Evolutionary conservation across 2,113 vertebrate genomes (phyloP).

Genomic region (Zapornia atra): DNA sequence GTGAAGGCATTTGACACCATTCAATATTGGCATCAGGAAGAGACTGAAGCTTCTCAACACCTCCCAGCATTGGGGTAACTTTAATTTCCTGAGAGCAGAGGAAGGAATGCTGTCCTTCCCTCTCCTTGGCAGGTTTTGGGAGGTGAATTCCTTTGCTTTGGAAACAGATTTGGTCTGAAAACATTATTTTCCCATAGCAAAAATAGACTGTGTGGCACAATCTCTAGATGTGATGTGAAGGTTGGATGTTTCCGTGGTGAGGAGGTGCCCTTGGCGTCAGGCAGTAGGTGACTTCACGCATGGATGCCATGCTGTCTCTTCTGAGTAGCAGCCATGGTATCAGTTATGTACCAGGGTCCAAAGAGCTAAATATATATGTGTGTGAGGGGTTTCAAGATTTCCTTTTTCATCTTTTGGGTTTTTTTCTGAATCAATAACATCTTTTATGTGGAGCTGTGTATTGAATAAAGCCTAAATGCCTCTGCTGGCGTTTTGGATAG

Average conservation of each 20-base stretch:
- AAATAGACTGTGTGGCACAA: neutral
- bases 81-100: constrained; percentile 53
- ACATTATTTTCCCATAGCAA: neutral
- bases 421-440: neutral
- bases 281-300: neutral
- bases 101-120: neutral
- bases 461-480: neutral
- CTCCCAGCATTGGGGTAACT: neutral
- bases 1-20: constrained; percentile 33
- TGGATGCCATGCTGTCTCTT: neutral
- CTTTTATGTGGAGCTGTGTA: neutral
- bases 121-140: neutral
- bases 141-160: constrained; percentile 30
- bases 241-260: neutral
- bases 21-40: constrained; percentile 1
- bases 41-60: neutral
- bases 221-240: neutral
- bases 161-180: neutral
- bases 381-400: neutral
- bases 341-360: neutral
- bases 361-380: neutral
- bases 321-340: neutral
- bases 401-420: neutral
- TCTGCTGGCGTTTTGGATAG: neutral
- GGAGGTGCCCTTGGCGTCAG: neutral